These are phyloP conservation scores for Drosophila stalkeri DNA, from an alignment of 2,888 invertebrate species.

Conservation along the genomic window DNA sequence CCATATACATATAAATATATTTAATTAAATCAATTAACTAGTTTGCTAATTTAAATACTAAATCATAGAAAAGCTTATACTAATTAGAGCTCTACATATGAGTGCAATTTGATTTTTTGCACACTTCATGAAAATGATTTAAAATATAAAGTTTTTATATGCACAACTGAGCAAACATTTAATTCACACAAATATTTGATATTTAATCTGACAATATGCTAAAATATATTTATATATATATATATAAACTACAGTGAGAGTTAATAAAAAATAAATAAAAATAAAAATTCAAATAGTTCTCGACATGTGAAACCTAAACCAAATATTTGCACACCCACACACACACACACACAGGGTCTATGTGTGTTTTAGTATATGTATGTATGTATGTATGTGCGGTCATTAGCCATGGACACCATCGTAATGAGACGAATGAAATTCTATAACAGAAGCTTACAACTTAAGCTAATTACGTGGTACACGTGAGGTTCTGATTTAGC, in stretches of 20 bases:
- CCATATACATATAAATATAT: not conserved
- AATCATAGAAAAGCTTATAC: not conserved
- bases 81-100: conserved; percentile 1
- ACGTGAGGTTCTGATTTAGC: conserved; percentile 77
- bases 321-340: conserved; percentile 16
- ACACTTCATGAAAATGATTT: not conserved
- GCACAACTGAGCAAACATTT: conserved; percentile 1
- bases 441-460: conserved; percentile 72
- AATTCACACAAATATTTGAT: not conserved
- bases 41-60: not conserved
- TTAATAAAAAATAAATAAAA: conserved; percentile 17
- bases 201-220: conserved; percentile 20
- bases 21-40: not conserved
- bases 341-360: too few relatives aligned
- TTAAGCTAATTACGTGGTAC: conserved; percentile 80
- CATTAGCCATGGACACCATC: conserved; percentile 47
- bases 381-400: conserved; percentile 12
- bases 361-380: not conserved
- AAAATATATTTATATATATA: not conserved
- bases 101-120: not conserved
- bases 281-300: conserved; percentile 12
- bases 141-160: not conserved
- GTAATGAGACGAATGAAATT: conserved; percentile 58
- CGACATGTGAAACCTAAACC: conserved; percentile 25
- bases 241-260: not conserved